phyloP scores from a whole-genome alignment of 2,888 invertebrate species.

The Leptinotarsa juncta region DNA sequence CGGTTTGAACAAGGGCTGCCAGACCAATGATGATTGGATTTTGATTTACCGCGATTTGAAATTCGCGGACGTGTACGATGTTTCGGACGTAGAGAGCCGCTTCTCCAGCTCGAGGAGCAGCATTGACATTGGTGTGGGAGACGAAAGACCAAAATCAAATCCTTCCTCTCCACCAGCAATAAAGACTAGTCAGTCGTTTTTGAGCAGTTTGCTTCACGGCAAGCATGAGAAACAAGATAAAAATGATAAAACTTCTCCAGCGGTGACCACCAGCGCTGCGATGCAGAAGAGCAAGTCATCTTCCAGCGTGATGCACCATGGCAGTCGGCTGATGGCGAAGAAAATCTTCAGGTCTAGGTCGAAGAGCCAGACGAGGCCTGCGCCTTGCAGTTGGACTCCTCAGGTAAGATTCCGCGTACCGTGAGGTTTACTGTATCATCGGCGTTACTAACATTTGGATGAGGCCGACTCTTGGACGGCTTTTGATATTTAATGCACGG shows the following conservation, averaged over 20 bases:
- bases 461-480: no score
- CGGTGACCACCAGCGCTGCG: conserved; percentile 72
- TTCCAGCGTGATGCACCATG: conserved; percentile 84
- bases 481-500: no score
- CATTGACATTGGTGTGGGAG: conserved; percentile 67
- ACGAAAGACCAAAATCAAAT: conserved; percentile 60
- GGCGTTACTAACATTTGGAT: no score
- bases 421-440: not conserved
- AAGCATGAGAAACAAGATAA: conserved; percentile 62
- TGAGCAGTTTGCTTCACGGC: conserved; percentile 73
- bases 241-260: conserved; percentile 50
- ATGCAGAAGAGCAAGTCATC: conserved; percentile 94
- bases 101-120: conserved; percentile 70
- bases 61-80: conserved; percentile 62
- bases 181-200: conserved; percentile 71
- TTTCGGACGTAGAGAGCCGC: conserved; percentile 62
- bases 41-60: conserved; percentile 69
- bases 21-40: conserved; percentile 84
- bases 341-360: conserved; percentile 88
- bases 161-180: conserved; percentile 67
- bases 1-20: conserved; percentile 79
- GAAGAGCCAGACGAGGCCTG: conserved; percentile 80
- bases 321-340: conserved; percentile 80
- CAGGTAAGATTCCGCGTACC: conserved; percentile 73
- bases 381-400: conserved; percentile 81